phyloP scores from a whole-genome alignment of 1,140 invertebrate genomes.

The Bombus waltoni region DNA sequence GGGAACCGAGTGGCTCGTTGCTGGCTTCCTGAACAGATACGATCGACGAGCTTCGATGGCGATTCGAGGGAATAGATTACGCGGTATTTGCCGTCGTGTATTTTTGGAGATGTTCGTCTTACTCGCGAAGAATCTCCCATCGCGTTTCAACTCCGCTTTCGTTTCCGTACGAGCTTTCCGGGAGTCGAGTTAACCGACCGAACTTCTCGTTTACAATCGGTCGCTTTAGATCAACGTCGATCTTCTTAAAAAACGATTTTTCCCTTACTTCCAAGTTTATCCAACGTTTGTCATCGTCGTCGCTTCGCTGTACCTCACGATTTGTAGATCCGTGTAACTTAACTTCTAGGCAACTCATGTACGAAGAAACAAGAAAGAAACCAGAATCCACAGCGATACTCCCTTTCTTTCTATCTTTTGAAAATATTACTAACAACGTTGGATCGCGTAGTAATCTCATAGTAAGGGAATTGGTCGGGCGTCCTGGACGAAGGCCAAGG shows the following conservation, averaged over 20 bases:
- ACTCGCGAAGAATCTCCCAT: background rate
- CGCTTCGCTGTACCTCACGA: too few relatives aligned
- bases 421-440: too few relatives aligned
- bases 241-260: background rate
- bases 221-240: background rate
- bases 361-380: too few relatives aligned
- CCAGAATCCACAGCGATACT: too few relatives aligned
- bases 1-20: background rate
- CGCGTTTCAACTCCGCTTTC: background rate
- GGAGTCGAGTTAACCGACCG: background rate
- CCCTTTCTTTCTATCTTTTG: too few relatives aligned
- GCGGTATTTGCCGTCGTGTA: background rate
- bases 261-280: background rate
- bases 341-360: too few relatives aligned
- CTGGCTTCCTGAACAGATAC: background rate
- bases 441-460: too few relatives aligned
- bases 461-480: conserved; percentile 45
- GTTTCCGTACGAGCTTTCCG: background rate
- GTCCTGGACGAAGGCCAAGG: conserved; percentile 64
- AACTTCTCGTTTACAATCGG: background rate
- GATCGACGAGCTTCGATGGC: background rate
- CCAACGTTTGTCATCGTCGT: too few relatives aligned
- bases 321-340: too few relatives aligned
- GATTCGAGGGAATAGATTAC: background rate
- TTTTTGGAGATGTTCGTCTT: background rate